phyloP scores from a whole-genome alignment of 2,113 vertebrate genomes.

The Scopus umbretta region DNA sequence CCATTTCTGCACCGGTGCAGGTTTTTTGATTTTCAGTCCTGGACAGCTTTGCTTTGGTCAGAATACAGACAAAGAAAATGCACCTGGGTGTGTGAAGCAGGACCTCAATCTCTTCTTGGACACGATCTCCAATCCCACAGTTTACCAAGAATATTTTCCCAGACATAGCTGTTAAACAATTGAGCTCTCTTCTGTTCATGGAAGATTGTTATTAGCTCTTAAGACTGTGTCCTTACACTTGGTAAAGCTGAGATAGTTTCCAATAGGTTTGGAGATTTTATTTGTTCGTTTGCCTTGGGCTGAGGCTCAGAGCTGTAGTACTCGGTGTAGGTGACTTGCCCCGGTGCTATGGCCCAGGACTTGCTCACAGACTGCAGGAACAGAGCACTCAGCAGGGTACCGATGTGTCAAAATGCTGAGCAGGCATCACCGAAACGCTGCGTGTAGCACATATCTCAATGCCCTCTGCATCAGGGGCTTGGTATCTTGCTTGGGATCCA shows the following conservation, averaged over 20 bases:
- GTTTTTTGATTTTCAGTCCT: background rate
- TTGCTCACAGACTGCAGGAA: background rate
- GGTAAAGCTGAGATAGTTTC: background rate
- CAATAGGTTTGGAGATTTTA: background rate
- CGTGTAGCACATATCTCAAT: background rate
- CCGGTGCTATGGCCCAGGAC: background rate
- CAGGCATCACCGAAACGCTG: background rate
- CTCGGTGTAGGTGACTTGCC: background rate
- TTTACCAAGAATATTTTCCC: background rate
- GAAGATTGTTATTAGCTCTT: background rate
- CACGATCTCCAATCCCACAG: fast-evolving
- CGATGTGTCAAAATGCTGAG: background rate
- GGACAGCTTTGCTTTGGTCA: background rate
- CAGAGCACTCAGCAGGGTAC: background rate
- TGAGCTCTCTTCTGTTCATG: background rate
- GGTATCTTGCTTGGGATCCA: background rate
- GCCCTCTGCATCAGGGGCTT: background rate
- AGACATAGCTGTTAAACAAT: background rate
- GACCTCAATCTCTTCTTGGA: background rate
- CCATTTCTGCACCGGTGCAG: background rate
- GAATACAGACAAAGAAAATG: background rate
- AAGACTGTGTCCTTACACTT: background rate
- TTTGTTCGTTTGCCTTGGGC: background rate
- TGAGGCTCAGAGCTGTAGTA: background rate
- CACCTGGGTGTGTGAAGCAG: background rate